Base-by-base conservation (phyloP, 2,113 vertebrate species). In the Leuciscus idus region DNA sequence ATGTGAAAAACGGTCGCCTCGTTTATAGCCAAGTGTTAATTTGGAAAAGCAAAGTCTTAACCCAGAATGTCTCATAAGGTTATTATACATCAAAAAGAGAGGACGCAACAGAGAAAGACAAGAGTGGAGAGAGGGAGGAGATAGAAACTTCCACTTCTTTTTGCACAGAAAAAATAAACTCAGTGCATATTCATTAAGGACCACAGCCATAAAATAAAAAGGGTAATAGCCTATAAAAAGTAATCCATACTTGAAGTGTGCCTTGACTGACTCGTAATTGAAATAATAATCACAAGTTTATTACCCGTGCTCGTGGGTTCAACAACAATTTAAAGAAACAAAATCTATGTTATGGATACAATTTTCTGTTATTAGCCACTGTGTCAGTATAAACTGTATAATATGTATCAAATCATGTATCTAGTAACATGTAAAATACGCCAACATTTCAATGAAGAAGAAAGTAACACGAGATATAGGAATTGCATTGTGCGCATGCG, bases 401-500 rank as follows among this genome's bases (percentile, higher is more conserved):
- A 50, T 50, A 52, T 76, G 73, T 46, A 17, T 4, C 4, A 50
- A 15, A 50, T 50, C 48, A 43, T 36, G 61, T 30, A 64, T 28
- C 61, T 26, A 66, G 26, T 66, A 66, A 12, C 1, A 2, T 64
- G 61, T 12, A 64, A 28, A 43, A 43, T 43, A 43, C 8, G 43
- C 43, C 43, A 43, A 9, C 8, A 43, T 43, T 43, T 8, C 43
- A 43, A 10, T 43, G 43, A 43, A 43, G 8, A 43, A 10, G 43
- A 43, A 9, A 43, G 39, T 43, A 43, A 43, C 7, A 8, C 0
- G 30, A 19, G 30, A 36, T 30, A 1, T 33, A 33, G 6, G 21
- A 52, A 74, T 39, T 74, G 21, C 23, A 46, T 2, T 26, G 5
- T 11, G 64, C 52, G 77, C 85, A 81, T 81, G 76, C 85, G 64